Percentiles rank a stretch among this genome's conserved stretches.
Evolutionary conservation across 2,113 vertebrate species (phyloP).

Genomic region (Zosterops lateralis): DNA sequence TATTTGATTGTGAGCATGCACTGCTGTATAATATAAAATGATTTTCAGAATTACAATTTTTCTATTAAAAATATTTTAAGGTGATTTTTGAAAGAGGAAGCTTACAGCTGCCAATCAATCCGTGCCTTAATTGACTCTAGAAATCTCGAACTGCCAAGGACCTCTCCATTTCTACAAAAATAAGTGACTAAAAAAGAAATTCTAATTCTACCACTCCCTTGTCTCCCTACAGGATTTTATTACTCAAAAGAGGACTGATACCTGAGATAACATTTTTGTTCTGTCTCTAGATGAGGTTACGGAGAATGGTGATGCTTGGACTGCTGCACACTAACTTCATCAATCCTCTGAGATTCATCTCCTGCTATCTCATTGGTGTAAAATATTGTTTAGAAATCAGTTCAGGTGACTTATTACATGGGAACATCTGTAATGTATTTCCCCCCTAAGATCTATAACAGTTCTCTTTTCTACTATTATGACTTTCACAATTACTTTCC

Average conservation of each 20-base stretch:
- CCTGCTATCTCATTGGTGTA: not conserved
- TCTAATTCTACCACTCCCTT: not conserved
- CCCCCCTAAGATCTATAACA: not conserved
- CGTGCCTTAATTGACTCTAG: not conserved
- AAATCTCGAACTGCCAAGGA: not conserved
- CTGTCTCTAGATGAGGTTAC: not conserved
- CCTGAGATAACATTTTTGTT: not conserved
- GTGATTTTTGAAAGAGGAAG: not conserved
- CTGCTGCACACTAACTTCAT: not conserved
- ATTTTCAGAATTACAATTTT: not conserved
- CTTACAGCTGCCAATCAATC: not conserved
- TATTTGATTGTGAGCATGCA: not conserved
- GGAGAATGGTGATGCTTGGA: not conserved
- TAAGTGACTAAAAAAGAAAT: not conserved
- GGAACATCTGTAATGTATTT: not conserved
- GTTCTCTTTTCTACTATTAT: not conserved
- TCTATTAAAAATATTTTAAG: not conserved
- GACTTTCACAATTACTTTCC: not conserved
- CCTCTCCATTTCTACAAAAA: not conserved
- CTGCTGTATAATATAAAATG: not conserved
- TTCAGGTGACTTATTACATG: not conserved
- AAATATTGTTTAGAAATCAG: not conserved
- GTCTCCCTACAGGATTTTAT: not conserved
- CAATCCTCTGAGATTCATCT: not conserved
- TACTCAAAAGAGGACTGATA: not conserved